These are phyloP conservation scores for Polypterus senegalus DNA, from an alignment of 2,113 vertebrate genomes.

Conservation along the genomic window DNA sequence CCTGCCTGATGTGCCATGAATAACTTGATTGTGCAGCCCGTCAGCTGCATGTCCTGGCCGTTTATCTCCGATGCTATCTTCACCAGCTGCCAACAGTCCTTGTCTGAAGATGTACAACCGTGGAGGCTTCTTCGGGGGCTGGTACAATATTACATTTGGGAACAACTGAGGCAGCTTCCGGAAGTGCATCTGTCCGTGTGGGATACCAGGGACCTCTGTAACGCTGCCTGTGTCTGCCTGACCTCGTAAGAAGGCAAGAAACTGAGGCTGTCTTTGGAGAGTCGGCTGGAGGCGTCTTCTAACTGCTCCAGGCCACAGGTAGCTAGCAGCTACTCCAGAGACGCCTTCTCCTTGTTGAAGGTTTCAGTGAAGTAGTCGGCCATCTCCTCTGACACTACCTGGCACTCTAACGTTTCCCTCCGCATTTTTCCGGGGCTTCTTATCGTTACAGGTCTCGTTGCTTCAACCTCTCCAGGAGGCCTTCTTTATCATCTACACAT, in stretches of 20 bases:
- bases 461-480: slow-evolving; percentile 62
- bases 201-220: slow-evolving; percentile 55
- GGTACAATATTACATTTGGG: slow-evolving; percentile 9
- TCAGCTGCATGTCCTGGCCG: slow-evolving; percentile 49
- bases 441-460: slow-evolving; percentile 61
- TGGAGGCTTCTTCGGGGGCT: too few species aligned
- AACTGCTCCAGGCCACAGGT: slow-evolving; percentile 27
- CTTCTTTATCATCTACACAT: too few species aligned
- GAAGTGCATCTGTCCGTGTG: slow-evolving; percentile 28
- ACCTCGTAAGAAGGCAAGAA: slow-evolving; percentile 72
- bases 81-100: slow-evolving; percentile 27
- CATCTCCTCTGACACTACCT: slow-evolving; percentile 60
- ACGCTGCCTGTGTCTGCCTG: slow-evolving; percentile 56
- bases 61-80: slow-evolving; percentile 29
- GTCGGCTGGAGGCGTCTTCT: slow-evolving; percentile 50
- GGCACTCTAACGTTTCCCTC: slow-evolving; percentile 54
- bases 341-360: slow-evolving; percentile 52
- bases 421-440: slow-evolving; percentile 54
- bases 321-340: slow-evolving; percentile 53
- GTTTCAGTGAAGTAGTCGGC: slow-evolving; percentile 51
- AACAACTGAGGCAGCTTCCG: too few species aligned
- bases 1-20: slow-evolving; percentile 45
- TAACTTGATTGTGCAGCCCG: slow-evolving; percentile 57
- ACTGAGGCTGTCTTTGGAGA: slow-evolving; percentile 56
- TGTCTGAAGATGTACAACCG: slow-evolving; percentile 25